Evolutionary conservation across 2,113 vertebrate genomes (phyloP), one percentile per base, ranked within the genome.

Genomic region (Nesoenas mayeri): DNA sequence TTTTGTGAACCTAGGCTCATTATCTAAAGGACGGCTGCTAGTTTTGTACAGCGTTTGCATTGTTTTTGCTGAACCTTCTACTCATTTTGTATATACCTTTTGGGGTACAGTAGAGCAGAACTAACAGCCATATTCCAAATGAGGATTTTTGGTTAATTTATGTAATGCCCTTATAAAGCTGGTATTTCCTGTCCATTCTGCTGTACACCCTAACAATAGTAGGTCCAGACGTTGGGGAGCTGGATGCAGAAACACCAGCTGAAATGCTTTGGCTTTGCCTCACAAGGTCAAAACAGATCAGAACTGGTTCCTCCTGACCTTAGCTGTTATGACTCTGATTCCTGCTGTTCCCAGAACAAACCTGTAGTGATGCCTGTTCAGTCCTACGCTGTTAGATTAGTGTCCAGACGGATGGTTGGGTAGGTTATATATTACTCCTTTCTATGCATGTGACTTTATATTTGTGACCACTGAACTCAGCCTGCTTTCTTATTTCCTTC

Each of bases 141-240:
- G 29, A 42, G 74, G 42, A 14, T 32, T 11, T 29, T 47, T 42
- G 11, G 26, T 56, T 75, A 29, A 42, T 9, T 22, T 80, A 12
- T 13, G 8, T 48, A 25, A 38, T 70, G n/a, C 34, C 19, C 14
- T 34, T 34, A 3, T 13, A 72, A 48, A 2, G 7, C 29, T 58
- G 48, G 4, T 31, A 4, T 70, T 38, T 85, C 31, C 26, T 58
- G 8, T 10, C 28, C 0, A 0, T 78, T 66, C 36, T 75, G 4
- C 57, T n/a, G 19, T 64, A 65, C 14, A 15, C 16, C 26, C 22
- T 64, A 42, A 73, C 38, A 50, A 25, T 42, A 5, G 8, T 15
- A n/a, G 26, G 17, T 66, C 10, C 32, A 79, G 61, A 9, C 1
- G 0, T 62, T 36, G 53, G 17, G 38, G 34, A 67, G 19, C 32